Base-by-base conservation (phyloP, 2,888 invertebrate species). In the Lasiommata megera region DNA sequence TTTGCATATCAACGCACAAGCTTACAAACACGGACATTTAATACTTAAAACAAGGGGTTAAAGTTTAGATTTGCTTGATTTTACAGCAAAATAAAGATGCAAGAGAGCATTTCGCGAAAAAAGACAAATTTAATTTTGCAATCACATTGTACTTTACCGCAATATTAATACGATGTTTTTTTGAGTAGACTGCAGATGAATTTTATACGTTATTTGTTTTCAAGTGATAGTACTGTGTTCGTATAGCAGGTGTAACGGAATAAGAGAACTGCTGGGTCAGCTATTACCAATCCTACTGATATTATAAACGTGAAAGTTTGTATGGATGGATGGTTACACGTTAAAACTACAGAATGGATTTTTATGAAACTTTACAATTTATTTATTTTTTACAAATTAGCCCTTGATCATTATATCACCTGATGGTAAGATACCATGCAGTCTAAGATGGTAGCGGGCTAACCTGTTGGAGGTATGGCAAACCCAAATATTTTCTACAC, bases 1-100 rank as follows among this genome's bases (percentile, higher is more conserved):
- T 79, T 76, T 78, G 76, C 79, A 77, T 79, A 76, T 73, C 70
- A 52, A 58, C 37, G 6, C 23, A 41, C 54, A 54, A 50, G 47
- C 31, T 31, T 16, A 67, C 59, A 3, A 29, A 38, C 5, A 7
- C 14, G 6, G 14, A 38, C 50, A 16, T 16, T 34, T 60, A 52
- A 52, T 29, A 46, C 66, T 65, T 71, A 67, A 66, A 58, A 40
- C 52, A 47, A 53, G 43, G 53, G 43, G 12, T 46, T 64, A 66
- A 67, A 64, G 58, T 51, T 65, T 53, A 65, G 63, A 64, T 67
- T 67, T 55, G 56, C 56, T 61, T 62, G 62, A 57, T 54, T 48
- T 31, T n/a, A 60, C 51, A 47, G 59, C 61, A 31, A 58, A 40
- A n/a, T n/a, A 36, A 28, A 41, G 6, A n/a, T 17, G 34, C 38